Conservation (phyloP, 2,113 vertebrate genomes). For the Struthidea cinerea region DNA sequence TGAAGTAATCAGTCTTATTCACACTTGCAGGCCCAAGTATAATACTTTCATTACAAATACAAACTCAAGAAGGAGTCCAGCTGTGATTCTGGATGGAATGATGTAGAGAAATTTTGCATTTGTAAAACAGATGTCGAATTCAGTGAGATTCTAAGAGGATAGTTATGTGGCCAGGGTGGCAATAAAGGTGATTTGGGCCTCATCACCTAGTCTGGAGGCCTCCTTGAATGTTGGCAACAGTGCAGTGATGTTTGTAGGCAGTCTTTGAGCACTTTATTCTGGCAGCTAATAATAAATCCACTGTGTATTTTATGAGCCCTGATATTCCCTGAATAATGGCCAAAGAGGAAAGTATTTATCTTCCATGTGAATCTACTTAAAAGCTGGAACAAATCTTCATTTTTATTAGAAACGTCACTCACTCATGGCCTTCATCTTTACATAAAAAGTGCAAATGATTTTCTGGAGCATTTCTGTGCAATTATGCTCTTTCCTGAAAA, state of each 20-base stretch:
- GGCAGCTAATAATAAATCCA: slow-evolving; percentile 21
- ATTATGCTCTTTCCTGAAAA: neutral
- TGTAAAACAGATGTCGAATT: neutral
- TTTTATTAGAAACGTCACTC: slow-evolving; percentile 46
- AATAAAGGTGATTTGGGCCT: neutral
- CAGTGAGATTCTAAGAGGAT: neutral
- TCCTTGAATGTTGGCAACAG: neutral
- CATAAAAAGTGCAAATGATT: slow-evolving; percentile 17
- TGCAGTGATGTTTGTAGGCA: neutral
- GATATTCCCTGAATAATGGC: slow-evolving; percentile 22
- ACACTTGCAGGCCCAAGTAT: neutral
- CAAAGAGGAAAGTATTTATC: slow-evolving; percentile 40
- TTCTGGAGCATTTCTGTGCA: slow-evolving; percentile 21
- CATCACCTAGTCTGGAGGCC: neutral
- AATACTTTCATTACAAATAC: neutral
- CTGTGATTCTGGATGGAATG: neutral
- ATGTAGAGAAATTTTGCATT: neutral
- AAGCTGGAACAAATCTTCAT: slow-evolving; percentile 46
- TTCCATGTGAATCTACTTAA: slow-evolving; percentile 53
- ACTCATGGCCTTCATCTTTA: neutral
- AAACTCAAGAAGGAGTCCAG: neutral
- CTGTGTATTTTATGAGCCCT: slow-evolving; percentile 5
- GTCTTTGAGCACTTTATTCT: neutral
- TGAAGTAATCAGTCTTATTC: neutral
- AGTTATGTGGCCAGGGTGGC: neutral